Base-by-base conservation (phyloP, 2,888 invertebrate genomes). In the Mythimna albipuncta region DNA sequence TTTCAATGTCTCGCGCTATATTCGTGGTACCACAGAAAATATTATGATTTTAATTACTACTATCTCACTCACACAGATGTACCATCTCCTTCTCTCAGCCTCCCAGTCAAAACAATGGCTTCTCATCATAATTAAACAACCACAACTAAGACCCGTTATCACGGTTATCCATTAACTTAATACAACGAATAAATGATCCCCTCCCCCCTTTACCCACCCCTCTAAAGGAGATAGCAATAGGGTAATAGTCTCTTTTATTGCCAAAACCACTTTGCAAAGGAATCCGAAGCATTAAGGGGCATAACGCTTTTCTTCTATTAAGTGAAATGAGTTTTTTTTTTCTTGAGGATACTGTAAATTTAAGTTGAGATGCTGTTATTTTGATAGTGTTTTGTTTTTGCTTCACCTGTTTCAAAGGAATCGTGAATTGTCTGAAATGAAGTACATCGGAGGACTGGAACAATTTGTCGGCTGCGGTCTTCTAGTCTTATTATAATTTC, bases 181-280 rank as follows among this genome's bases (percentile, higher is more conserved):
- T 68, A 81, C 57, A 57, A 64, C 66, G 26, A 71, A 64, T 64
- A 69, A 83, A 75, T 74, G 74, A 72, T 57, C 32, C 52, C 59
- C 64, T 21, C 21, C 55, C 47, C 50, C 26, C n/a, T 35, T 54
- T 19, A 50, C 66, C 65, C 19, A 55, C 38, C 68, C 21, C 66
- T 44, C 32, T 50, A 35, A 59, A 58, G 55, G 44, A 80, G 83
- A 83, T 83, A 80, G 83, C 79, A 83, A 89, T 84, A 88, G 88
- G 83, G 65, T 79, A 82, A 84, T 82, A 78, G 72, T 72, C 73
- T 75, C 74, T 87, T 91, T 91, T 91, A 91, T 89, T 87, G 87
- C 88, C 76, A n/a, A 85, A 86, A 89, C 87, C 89, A 91, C 91
- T 91, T 88, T 84, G 81, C 84, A 57, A 75, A 82, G 77, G 82